phyloP scores from a whole-genome alignment of 2,113 vertebrate species.

The Grallaria varia region DNA sequence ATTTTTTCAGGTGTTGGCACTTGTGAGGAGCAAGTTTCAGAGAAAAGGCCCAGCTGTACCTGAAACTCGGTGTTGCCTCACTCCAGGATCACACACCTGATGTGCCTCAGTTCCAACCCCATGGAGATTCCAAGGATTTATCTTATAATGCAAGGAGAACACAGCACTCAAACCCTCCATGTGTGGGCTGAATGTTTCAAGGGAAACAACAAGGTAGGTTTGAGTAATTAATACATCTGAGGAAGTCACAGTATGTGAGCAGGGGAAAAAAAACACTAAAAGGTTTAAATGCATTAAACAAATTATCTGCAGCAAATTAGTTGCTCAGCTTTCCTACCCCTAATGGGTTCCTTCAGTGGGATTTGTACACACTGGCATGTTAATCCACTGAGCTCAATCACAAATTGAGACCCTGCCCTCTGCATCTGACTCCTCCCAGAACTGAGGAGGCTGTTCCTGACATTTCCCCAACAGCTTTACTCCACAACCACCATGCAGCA shows the following conservation, averaged over 20 bases:
- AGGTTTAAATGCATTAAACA: not conserved
- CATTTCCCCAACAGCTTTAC: not conserved
- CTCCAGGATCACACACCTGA: not conserved
- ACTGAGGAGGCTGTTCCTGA: not conserved
- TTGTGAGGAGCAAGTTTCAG: not conserved
- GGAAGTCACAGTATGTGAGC: not conserved
- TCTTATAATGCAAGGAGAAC: not conserved
- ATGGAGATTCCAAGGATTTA: not conserved
- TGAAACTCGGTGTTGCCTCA: not conserved
- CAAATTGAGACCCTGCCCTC: not conserved
- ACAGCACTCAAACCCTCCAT: fast-evolving
- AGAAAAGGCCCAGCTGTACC: not conserved
- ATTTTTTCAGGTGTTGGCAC: not conserved
- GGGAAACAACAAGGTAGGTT: not conserved
- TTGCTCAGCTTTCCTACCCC: not conserved
- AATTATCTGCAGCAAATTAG: not conserved
- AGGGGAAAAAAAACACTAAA: not conserved
- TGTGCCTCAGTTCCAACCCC: not conserved
- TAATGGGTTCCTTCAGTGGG: not conserved
- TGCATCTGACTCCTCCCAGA: not conserved
- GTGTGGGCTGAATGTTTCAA: not conserved
- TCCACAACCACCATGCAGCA: not conserved
- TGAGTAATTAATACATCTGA: not conserved
- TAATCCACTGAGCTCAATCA: not conserved
- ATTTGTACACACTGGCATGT: not conserved